Conservation (phyloP, 2,797 vertebrate genomes). For the Petrocephalus sullivani region DNA sequence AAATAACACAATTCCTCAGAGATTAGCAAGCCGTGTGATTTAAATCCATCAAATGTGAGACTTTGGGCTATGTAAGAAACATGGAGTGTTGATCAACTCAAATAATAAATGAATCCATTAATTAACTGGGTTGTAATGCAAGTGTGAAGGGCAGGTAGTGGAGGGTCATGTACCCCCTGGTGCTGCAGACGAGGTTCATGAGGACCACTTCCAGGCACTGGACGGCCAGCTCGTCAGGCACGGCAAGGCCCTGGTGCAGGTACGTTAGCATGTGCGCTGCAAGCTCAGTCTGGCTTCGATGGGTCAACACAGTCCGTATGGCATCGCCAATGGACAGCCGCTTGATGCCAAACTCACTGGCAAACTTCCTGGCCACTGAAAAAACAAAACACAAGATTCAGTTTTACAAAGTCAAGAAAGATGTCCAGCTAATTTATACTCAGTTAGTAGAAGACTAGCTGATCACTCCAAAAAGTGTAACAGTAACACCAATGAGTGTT, state of each 20-base stretch:
- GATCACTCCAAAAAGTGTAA: neutral
- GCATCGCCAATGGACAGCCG: conserved; percentile 72
- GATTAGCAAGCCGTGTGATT: neutral
- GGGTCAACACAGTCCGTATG: conserved; percentile 64
- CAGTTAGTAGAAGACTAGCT: neutral
- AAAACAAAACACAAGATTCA: neutral
- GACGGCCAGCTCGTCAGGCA: conserved; percentile 79
- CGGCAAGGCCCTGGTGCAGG: conserved; percentile 68
- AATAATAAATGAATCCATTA: neutral
- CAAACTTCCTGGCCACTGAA: conserved; percentile 77
- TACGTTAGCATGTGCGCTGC: conserved; percentile 61
- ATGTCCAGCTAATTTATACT: neutral
- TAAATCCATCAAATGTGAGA: conserved; percentile 1
- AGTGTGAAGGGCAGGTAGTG: neutral
- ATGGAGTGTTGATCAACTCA: neutral
- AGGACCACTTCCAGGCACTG: conserved; percentile 76
- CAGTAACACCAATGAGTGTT: neutral
- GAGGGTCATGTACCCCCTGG: conserved; percentile 63
- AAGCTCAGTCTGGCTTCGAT: conserved; percentile 64
- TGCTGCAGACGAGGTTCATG: conserved; percentile 68
- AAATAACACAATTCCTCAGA: neutral
- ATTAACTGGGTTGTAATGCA: neutral
- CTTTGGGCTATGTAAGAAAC: neutral
- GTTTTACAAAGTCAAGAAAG: neutral
- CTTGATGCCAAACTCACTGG: conserved; percentile 68